These are phyloP conservation scores for Lagocephalus sceleratus DNA, from an alignment of 2,797 vertebrate genomes.

Conservation along the genomic window DNA sequence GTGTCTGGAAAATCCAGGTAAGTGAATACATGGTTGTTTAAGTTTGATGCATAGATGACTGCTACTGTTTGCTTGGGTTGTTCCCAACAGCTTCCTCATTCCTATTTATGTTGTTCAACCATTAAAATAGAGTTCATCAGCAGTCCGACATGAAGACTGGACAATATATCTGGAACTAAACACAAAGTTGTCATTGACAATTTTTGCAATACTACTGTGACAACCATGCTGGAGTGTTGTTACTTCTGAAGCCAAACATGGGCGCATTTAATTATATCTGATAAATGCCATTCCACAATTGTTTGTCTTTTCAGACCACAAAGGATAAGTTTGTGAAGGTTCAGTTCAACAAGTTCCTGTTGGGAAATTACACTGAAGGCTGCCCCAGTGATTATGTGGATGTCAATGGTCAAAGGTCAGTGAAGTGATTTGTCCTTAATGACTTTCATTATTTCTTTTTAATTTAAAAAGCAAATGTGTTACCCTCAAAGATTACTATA, in stretches of 20 bases:
- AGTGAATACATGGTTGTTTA: background rate
- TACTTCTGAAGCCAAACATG: no score
- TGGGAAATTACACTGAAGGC: constrained; percentile 60
- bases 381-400: constrained; percentile 84
- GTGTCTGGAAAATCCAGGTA: constrained; percentile 87
- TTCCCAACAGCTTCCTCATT: no score
- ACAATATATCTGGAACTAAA: no score
- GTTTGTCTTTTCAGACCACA: constrained; percentile 73
- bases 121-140: no score
- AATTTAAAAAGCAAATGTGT: no score
- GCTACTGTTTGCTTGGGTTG: no score
- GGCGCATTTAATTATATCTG: background rate
- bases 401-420: constrained; percentile 78
- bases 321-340: constrained; percentile 78
- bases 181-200: no score
- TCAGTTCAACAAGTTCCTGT: constrained; percentile 80
- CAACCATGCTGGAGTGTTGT: no score
- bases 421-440: background rate
- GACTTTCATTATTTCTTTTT: background rate
- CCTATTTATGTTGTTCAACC: no score
- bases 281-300: background rate
- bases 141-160: no score
- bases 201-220: no score
- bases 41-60: background rate
- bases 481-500: no score